Base-by-base conservation (phyloP, 2,113 vertebrate genomes). In the Eudyptes chrysolophus region DNA sequence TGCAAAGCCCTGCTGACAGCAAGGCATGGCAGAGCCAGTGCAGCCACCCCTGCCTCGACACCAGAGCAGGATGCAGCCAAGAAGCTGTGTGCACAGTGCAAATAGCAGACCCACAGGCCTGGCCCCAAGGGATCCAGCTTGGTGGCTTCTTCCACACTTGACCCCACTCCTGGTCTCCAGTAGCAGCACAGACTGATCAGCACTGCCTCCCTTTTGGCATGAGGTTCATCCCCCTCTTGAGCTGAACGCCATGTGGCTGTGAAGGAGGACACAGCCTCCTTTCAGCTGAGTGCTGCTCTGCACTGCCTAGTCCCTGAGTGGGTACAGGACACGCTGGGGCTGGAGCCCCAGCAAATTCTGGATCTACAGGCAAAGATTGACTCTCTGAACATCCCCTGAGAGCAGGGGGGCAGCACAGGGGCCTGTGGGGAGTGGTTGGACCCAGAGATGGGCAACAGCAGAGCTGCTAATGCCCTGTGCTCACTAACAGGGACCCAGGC, bases 201-300 rank as follows among this genome's bases (percentile, higher is more conserved):
- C 42, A 58, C 52, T 79, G 57, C 36, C 36, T 72, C 30, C 36
- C 36, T 72, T 77, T 69, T 40, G 38, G 49, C 26, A 15, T 55
- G 29, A 65, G 24, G 38, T 46, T 83, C 51, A 18, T 40, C 18
- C 12, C 13, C 3, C 0, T 0, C 21, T n/a, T 51, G 51, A 83
- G n/a, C 66, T 83, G 54, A 74, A 89, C 48, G 55, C n/a, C 55
- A 75, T 0, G 0, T 18, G 65, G 65, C 49, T 60, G n/a, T 44
- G 44, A 74, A 79, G 44, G 22, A 86, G 34, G 60, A 65, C 24
- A 65, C 2, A 22, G 27, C 44, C 22, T 48, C 42, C 38, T 86
- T 72, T 72, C 49, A 74, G 65, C 48, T 12, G 26, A 78, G 46
- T 4, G 12, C 25, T 91, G 64, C 48, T 68, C 49, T 54, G 65